A percentile compares a stretch with the other conserved stretches of the same genome.
Evolutionary conservation across 2,797 vertebrate genomes (phyloP).

Genomic region (Crenuchus spilurus): DNA sequence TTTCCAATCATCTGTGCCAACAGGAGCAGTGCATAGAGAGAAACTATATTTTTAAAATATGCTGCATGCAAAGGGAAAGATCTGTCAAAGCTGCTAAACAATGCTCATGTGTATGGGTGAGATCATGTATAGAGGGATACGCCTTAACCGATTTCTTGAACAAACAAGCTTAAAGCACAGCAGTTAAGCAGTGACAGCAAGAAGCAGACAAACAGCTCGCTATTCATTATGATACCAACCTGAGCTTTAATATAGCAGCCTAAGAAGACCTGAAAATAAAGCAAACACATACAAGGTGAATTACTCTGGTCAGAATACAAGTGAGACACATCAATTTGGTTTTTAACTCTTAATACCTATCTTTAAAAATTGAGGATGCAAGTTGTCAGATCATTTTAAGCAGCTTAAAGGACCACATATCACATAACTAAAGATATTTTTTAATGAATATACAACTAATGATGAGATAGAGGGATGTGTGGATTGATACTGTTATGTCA

Average conservation of each 20-base stretch:
- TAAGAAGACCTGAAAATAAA: constrained; percentile 13
- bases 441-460: no score
- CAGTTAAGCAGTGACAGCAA: not conserved
- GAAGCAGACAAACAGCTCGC: not conserved
- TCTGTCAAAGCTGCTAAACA: constrained; percentile 5
- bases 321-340: no score
- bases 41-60: not conserved
- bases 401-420: no score
- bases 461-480: no score
- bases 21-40: constrained; percentile 13
- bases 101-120: not conserved
- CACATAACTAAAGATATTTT: no score
- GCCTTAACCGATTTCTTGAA: constrained; percentile 3
- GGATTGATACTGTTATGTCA: no score
- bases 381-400: no score
- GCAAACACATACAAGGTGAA: no score
- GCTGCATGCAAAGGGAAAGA: not conserved
- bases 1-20: constrained; percentile 65
- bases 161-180: not conserved
- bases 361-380: no score
- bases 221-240: constrained; percentile 53
- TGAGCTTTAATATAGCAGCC: constrained; percentile 61
- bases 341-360: no score
- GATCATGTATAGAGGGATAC: not conserved
- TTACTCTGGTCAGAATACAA: no score